A percentile compares a stretch with the other conserved stretches of the same genome.
Evolutionary conservation across 2,888 invertebrate species (phyloP).

Genomic region (Nomada goodeniana): DNA sequence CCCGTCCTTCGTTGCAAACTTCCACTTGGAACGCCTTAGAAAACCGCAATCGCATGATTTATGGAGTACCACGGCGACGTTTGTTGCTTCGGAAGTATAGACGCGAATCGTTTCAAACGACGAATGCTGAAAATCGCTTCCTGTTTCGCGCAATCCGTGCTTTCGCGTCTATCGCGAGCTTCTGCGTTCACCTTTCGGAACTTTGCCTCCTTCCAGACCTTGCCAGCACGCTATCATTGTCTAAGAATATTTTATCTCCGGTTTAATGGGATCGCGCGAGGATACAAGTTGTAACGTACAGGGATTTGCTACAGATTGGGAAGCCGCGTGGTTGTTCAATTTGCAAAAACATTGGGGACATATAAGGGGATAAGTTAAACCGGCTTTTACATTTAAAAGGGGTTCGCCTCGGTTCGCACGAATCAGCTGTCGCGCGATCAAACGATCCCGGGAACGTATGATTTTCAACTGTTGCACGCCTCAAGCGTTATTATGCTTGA

Average conservation of each 20-base stretch:
- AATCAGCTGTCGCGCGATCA: constrained; percentile 24
- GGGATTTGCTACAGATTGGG: background rate
- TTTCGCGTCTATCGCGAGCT: background rate
- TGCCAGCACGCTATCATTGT: background rate
- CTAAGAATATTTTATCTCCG: too few relatives aligned
- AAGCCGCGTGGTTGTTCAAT: background rate
- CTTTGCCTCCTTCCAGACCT: too few relatives aligned
- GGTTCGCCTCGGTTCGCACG: constrained; percentile 19
- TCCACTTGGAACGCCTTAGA: constrained; percentile 56
- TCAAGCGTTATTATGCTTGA: background rate
- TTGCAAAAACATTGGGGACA: background rate
- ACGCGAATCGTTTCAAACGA: background rate
- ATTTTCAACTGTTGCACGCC: background rate
- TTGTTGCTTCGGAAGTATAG: constrained; percentile 14
- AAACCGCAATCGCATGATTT: constrained; percentile 57
- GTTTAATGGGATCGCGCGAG: too few relatives aligned
- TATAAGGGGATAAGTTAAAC: constrained; percentile 2
- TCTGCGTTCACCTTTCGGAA: background rate
- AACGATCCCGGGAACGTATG: constrained; percentile 13
- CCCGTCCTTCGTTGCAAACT: constrained; percentile 30
- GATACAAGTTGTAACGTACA: background rate
- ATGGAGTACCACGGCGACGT: constrained; percentile 22
- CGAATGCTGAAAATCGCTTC: constrained; percentile 9
- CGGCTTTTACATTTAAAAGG: background rate
- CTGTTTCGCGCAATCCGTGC: background rate